Evolutionary conservation across 2,113 vertebrate species (phyloP), one percentile per base, ranked within the genome.

Genomic region (Otolemur garnettii): DNA sequence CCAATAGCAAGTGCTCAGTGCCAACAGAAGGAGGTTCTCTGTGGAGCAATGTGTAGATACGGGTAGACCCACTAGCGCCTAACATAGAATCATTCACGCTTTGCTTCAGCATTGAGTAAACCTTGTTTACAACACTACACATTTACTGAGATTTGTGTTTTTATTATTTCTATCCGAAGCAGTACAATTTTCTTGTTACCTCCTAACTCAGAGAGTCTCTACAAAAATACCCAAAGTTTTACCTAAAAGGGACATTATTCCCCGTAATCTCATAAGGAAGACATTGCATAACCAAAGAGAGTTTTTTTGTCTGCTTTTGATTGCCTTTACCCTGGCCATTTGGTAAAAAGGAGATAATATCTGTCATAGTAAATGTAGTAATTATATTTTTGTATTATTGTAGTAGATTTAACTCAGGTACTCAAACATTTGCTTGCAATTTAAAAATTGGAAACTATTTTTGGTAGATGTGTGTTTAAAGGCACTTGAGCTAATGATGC

Each of bases 361-460:
- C 22, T 66, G 26, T 57, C 66, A 94, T 9, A 84, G 53, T 45
- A 88, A 86, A 69, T 84, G 11, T 87, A 75, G 1, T 35, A 53
- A 75, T 64, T 92, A 72, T 50, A 35, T n/a, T 50, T 91, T n/a
- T 88, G 18, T 84, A 62, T 85, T 55, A 88, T 21, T 81, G 42
- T 10, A 80, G 21, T 57, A 53, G 35, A 59, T 81, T 72, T 85
- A 84, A 71, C 90, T 95, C n/a, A 50, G 13, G 45, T 64, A n/a
- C 38, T 93, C 72, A 28, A 87, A 96, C 87, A 28, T 88, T 55
- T 78, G 10, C 14, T 87, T 33, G 2, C n/a, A 75, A 69, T 68
- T 91, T 94, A 93, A 71, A 17, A 94, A n/a, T 87, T 5, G 90
- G 38, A 92, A 93, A 74, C 57, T 78, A 14, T 7, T 88, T 78